Conservation (phyloP, 2,888 invertebrate genomes). For the Melanostoma scalare region DNA sequence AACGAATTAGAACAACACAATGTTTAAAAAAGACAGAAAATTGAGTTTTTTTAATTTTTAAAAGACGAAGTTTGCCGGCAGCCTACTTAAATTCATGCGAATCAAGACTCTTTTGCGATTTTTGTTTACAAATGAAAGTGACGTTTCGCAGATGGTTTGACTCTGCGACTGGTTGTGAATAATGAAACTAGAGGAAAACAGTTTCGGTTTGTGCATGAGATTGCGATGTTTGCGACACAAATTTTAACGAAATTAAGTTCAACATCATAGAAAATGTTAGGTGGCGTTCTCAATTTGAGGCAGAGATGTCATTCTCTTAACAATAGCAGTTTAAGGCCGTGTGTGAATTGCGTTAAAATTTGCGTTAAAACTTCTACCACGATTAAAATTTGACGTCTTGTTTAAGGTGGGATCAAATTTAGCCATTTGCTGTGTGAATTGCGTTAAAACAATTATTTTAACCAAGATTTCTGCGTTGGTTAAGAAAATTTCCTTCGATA, state of each 20-base stretch:
- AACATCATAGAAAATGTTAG: too few relatives aligned
- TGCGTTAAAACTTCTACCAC: too few relatives aligned
- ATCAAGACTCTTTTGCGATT: conserved; percentile 35
- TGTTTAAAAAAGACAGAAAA: not conserved
- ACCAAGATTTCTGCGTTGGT: too few relatives aligned
- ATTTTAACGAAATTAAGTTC: not conserved
- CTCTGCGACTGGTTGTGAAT: not conserved
- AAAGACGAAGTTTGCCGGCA: conserved; percentile 32
- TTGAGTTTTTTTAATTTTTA: not conserved
- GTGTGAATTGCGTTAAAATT: too few relatives aligned
- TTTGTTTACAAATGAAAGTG: conserved; percentile 57
- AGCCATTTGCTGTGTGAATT: too few relatives aligned
- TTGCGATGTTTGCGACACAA: conserved; percentile 9
- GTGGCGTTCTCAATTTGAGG: too few relatives aligned
- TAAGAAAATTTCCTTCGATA: too few relatives aligned
- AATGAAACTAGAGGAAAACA: not conserved
- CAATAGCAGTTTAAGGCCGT: too few relatives aligned
- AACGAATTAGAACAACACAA: not conserved
- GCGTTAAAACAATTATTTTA: too few relatives aligned
- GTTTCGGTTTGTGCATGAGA: not conserved
- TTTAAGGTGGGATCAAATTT: too few relatives aligned
- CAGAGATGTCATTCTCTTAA: too few relatives aligned
- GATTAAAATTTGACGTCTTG: too few relatives aligned
- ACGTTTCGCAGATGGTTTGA: conserved; percentile 1
- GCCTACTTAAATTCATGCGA: conserved; percentile 28